A percentile compares a stretch with the other conserved stretches of the same genome.
phyloP scores from a whole-genome alignment of 2,888 invertebrate genomes.

The Apotomis turbidana region DNA sequence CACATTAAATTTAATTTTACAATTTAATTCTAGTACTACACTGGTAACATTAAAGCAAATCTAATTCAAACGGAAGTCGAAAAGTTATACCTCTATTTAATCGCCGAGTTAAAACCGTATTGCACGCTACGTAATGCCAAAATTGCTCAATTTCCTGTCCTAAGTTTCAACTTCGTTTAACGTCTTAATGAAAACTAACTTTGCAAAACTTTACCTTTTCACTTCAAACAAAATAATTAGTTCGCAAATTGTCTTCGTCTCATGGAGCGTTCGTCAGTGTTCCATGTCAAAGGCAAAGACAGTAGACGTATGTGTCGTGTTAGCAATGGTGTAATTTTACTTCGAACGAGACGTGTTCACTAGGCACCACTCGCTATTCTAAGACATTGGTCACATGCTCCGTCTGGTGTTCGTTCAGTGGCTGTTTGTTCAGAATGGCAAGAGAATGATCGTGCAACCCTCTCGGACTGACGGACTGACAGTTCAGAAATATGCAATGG shows the following conservation, averaged over 20 bases:
- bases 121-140: slow-evolving; percentile 62
- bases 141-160: slow-evolving; percentile 76
- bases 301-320: background rate
- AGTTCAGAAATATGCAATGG: too few relatives aligned
- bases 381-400: too few relatives aligned
- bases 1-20: too few relatives aligned
- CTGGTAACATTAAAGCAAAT: background rate
- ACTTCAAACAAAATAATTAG: slow-evolving; percentile 66
- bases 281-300: slow-evolving; percentile 12
- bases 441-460: too few relatives aligned
- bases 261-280: slow-evolving; percentile 15
- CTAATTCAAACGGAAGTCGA: slow-evolving; percentile 4
- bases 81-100: slow-evolving; percentile 11
- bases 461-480: too few relatives aligned
- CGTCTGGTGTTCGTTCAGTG: too few relatives aligned
- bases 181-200: slow-evolving; percentile 75
- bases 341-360: too few relatives aligned
- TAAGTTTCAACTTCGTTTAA: slow-evolving; percentile 67
- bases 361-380: too few relatives aligned
- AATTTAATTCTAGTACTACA: background rate
- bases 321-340: slow-evolving; percentile 1
- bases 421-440: too few relatives aligned
- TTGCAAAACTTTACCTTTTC: slow-evolving; percentile 65
- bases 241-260: slow-evolving; percentile 58
- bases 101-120: slow-evolving; percentile 32